phyloP scores from a whole-genome alignment of 2,113 vertebrate species.

The Hylia prasina region DNA sequence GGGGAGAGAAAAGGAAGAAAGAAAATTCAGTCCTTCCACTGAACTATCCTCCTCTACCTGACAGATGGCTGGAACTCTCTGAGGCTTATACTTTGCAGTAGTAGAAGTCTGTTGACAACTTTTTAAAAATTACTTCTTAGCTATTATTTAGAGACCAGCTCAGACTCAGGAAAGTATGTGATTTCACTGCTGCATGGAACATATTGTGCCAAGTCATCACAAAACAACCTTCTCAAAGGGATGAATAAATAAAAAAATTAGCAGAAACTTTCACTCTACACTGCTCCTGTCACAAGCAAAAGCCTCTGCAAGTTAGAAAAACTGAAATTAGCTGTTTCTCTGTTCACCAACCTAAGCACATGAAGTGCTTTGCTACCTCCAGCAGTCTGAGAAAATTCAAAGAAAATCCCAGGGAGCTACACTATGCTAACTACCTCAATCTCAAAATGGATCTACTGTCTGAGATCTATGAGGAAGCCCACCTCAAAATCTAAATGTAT shows the following conservation, averaged over 20 bases:
- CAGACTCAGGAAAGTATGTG: neutral
- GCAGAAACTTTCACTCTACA: neutral
- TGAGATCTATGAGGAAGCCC: neutral
- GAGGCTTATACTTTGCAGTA: neutral
- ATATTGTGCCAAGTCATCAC: neutral
- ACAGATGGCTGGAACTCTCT: neutral
- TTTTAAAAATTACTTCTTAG: neutral
- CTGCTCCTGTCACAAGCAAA: neutral
- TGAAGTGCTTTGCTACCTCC: neutral
- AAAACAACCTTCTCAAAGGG: neutral
- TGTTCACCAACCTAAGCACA: too few species aligned
- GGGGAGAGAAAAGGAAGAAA: neutral
- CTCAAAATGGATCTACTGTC: neutral
- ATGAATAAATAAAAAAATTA: neutral
- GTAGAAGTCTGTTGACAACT: neutral
- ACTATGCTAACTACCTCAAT: neutral
- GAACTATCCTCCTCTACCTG: neutral
- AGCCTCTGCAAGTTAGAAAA: neutral
- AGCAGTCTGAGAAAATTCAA: neutral
- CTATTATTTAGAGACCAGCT: neutral
- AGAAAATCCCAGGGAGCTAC: neutral
- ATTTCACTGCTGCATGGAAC: neutral
- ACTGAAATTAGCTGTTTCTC: neutral
- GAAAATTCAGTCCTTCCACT: neutral
- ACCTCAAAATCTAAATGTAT: neutral